phyloP scores from a whole-genome alignment of 2,888 invertebrate species.

The Caenorhabditis imperialis region DNA sequence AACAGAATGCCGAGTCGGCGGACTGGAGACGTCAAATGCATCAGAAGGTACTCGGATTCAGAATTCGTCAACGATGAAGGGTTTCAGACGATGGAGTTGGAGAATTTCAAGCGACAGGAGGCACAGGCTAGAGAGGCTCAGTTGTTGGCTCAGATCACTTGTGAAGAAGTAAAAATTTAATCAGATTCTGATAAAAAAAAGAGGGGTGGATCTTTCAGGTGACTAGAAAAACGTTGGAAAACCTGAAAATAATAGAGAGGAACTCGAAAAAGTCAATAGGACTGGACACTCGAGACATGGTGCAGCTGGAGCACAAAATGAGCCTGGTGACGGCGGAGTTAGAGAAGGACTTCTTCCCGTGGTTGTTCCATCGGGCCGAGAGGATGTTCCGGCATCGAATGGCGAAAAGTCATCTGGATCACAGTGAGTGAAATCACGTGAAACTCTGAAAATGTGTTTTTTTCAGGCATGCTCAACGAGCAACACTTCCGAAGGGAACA shows the following conservation, averaged over 20 bases:
- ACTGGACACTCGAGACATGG: constrained; percentile 60
- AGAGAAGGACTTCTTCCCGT: constrained; percentile 73
- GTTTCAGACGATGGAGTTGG: constrained; percentile 25
- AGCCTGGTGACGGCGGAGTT: constrained; percentile 62
- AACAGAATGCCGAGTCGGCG: constrained; percentile 39
- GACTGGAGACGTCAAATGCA: constrained; percentile 29
- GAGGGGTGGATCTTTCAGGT: constrained; percentile 6
- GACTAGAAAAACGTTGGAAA: constrained; percentile 41
- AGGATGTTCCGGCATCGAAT: constrained; percentile 32
- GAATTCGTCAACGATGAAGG: background rate
- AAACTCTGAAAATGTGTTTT: background rate
- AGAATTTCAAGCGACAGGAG: constrained; percentile 35
- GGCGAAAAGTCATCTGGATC: constrained; percentile 30
- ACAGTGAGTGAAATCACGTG: constrained; percentile 11
- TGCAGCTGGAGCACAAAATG: constrained; percentile 44
- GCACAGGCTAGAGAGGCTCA: constrained; percentile 42
- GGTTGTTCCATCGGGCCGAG: constrained; percentile 69
- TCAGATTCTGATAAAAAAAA: too few relatives aligned
- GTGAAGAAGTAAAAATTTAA: constrained; percentile 41
- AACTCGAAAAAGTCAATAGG: constrained; percentile 57
- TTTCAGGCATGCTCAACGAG: constrained; percentile 42
- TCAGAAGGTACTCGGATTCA: background rate
- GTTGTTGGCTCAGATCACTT: constrained; percentile 39
- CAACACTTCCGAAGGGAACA: constrained; percentile 20
- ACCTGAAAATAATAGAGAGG: constrained; percentile 46